Percentiles rank a stretch among this genome's conserved stretches.
These are phyloP conservation scores for Carapus acus DNA, from an alignment of 2,797 vertebrate genomes.

Conservation along the genomic window DNA sequence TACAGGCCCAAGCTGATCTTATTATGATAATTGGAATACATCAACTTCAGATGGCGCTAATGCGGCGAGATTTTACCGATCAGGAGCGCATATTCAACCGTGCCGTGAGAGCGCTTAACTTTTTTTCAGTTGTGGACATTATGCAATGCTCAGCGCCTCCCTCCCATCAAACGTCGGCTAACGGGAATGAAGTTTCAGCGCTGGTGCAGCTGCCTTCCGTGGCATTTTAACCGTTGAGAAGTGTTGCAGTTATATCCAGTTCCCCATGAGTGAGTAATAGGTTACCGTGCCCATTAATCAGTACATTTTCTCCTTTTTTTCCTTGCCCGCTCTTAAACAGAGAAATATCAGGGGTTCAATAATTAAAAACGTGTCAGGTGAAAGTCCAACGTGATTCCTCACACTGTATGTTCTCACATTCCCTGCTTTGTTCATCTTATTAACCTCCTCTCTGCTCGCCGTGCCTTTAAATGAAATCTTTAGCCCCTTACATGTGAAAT, in stretches of 20 bases:
- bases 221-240: conserved; percentile 35
- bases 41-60: conserved; percentile 69
- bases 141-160: conserved; percentile 51
- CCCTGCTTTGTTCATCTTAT: conserved; percentile 82
- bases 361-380: conserved; percentile 85
- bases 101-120: conserved; percentile 53
- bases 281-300: conserved; percentile 74
- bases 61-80: conserved; percentile 67
- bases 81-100: conserved; percentile 60
- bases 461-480: conserved; percentile 85
- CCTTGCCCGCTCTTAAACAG: conserved; percentile 54
- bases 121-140: conserved; percentile 39
- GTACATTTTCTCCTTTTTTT: conserved; percentile 72
- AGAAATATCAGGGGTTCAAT: conserved; percentile 76
- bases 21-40: conserved; percentile 72
- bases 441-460: conserved; percentile 78
- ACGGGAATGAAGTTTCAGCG: conserved; percentile 47
- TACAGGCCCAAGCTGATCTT: conserved; percentile 64
- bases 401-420: conserved; percentile 78
- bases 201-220: conserved; percentile 19
- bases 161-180: conserved; percentile 46
- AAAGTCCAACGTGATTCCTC: conserved; percentile 77
- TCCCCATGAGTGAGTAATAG: conserved; percentile 67
- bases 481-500: conserved; percentile 85
- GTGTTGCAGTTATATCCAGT: conserved; percentile 58